Evolutionary conservation across 2,888 invertebrate species (phyloP).

Genomic region (Drosophila peninsularis): DNA sequence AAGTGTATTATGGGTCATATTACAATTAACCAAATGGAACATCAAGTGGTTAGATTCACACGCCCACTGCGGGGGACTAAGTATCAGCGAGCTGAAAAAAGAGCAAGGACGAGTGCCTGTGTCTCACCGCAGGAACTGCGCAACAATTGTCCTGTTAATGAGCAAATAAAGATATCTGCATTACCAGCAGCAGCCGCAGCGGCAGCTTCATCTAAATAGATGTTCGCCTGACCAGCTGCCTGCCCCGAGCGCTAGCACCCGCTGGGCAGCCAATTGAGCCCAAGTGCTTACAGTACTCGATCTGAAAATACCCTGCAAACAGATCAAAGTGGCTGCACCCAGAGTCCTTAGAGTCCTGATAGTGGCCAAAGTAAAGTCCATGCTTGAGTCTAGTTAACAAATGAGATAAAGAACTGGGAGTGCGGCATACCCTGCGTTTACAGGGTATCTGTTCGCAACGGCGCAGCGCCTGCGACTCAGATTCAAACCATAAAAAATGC

Average conservation of each 20-base stretch:
- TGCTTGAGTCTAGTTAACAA: no score
- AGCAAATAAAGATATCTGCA: constrained; percentile 79
- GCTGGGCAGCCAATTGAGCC: constrained; percentile 44
- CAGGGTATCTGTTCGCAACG: constrained; percentile 52
- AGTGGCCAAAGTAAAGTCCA: no score
- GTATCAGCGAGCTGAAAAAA: not conserved
- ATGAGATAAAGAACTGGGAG: no score
- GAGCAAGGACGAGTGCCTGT: constrained; percentile 35
- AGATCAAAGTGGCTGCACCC: not conserved
- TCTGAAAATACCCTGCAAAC: constrained; percentile 28
- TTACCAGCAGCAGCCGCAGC: constrained; percentile 47
- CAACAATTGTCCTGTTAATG: constrained; percentile 77
- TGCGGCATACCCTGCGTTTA: not conserved
- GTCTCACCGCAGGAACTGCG: constrained; percentile 55
- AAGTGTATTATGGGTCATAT: not conserved
- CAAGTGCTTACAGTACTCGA: constrained; percentile 4
- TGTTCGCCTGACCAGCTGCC: constrained; percentile 49
- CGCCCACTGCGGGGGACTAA: constrained; percentile 55
- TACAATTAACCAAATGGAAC: constrained; percentile 15
- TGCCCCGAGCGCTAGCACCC: constrained; percentile 43
- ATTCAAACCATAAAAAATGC: constrained; percentile 77
- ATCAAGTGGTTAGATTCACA: constrained; percentile 63
- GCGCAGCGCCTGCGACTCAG: constrained; percentile 47
- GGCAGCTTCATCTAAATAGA: constrained; percentile 55
- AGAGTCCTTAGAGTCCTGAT: not conserved